Evolutionary conservation across 2,888 invertebrate species (phyloP).

Genomic region (Diplolepis rosae): DNA sequence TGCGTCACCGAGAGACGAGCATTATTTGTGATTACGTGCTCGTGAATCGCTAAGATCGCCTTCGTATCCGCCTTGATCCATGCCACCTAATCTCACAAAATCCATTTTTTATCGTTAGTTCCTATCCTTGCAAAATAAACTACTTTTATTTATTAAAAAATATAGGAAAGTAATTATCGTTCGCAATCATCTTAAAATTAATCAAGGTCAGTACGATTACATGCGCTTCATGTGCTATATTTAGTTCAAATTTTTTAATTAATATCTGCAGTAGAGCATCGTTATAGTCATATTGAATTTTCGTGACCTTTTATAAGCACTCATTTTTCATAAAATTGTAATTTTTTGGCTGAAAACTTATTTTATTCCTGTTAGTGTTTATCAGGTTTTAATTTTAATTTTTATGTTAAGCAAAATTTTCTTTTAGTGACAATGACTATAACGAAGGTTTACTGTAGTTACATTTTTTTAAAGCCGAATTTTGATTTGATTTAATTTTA

Average conservation of each 20-base stretch:
- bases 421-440: accelerated
- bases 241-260: no score
- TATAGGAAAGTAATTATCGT: neutral
- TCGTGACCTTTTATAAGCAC: neutral
- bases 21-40: slow-evolving; percentile 95
- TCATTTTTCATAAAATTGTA: neutral
- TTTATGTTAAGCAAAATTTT: neutral
- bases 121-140: neutral
- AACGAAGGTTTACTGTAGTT: neutral
- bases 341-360: no score
- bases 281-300: neutral
- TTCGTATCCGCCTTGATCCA: slow-evolving; percentile 97
- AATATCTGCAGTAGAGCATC: no score
- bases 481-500: no score
- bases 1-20: slow-evolving; percentile 91
- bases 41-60: slow-evolving; percentile 94
- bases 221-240: neutral
- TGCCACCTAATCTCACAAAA: slow-evolving; percentile 82
- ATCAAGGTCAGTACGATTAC: neutral
- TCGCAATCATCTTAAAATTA: neutral
- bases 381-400: neutral
- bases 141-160: neutral
- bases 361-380: no score
- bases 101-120: slow-evolving; percentile 28
- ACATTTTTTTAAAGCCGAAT: neutral